Evolutionary conservation across 1,140 invertebrate genomes (phyloP).

Genomic region (Cotesia vestalis): DNA sequence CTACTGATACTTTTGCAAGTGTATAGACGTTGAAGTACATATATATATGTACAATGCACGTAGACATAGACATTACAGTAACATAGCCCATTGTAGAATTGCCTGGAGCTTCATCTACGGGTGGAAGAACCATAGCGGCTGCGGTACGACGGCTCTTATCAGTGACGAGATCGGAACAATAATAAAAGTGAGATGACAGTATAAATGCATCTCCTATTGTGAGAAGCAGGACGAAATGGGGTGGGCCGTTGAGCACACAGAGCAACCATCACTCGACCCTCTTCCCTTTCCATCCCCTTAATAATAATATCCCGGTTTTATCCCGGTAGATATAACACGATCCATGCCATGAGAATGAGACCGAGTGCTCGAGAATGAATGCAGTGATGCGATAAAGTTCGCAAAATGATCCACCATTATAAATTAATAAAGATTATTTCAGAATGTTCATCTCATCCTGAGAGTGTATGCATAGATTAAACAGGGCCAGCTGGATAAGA

Average conservation of each 20-base stretch:
- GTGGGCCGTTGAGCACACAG: constrained; percentile 28
- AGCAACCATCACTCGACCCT: constrained; percentile 30
- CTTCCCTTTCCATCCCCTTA: constrained; percentile 26
- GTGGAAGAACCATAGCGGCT: neutral
- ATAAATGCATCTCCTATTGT: constrained; percentile 49
- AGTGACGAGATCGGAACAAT: constrained; percentile 21
- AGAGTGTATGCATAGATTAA: neutral
- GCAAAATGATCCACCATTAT: constrained; percentile 34
- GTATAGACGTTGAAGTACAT: neutral
- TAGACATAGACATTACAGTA: neutral
- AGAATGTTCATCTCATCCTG: neutral
- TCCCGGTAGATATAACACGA: neutral
- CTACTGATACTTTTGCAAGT: neutral
- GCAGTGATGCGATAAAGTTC: constrained; percentile 43
- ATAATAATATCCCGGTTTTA: constrained; percentile 7
- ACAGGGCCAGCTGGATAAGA: no score
- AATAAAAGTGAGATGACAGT: constrained; percentile 49
- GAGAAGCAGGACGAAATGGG: constrained; percentile 26
- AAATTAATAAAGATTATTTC: constrained; percentile 45
- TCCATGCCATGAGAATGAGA: constrained; percentile 9
- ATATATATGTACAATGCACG: neutral
- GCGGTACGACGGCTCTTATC: neutral
- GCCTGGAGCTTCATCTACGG: neutral
- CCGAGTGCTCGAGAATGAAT: constrained; percentile 30
- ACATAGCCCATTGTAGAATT: neutral